A percentile compares a stretch with the other conserved stretches of the same genome.
These are phyloP conservation scores for Meteorus cinctellus DNA, from an alignment of 2,888 invertebrate genomes.

Conservation along the genomic window DNA sequence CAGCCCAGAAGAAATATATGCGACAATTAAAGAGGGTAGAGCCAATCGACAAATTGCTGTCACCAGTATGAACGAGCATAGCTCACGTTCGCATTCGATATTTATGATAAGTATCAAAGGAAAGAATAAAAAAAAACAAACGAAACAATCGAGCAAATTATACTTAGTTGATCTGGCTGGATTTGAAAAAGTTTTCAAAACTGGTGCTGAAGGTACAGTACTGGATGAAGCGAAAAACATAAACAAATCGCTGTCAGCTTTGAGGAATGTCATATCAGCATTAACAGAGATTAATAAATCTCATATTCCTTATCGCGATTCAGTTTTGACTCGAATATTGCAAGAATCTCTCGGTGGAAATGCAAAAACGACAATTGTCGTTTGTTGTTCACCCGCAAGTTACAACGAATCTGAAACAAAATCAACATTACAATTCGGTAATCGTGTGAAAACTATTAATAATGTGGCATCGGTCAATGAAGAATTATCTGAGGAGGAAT, in stretches of 20 bases:
- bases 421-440: slow-evolving; percentile 97
- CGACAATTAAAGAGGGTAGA: slow-evolving; percentile 99
- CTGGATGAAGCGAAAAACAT: slow-evolving; percentile 99
- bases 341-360: slow-evolving; percentile 99
- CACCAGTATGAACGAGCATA: slow-evolving; percentile 99
- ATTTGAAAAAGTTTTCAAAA: slow-evolving; percentile 99
- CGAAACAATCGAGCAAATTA: slow-evolving; percentile 98
- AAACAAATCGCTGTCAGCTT: slow-evolving; percentile 98
- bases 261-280: slow-evolving; percentile 99
- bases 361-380: slow-evolving; percentile 98
- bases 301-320: slow-evolving; percentile 99
- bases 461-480: slow-evolving; percentile 99
- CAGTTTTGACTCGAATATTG: slow-evolving; percentile 97
- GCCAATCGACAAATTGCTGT: slow-evolving; percentile 99
- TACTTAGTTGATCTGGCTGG: slow-evolving; percentile 99
- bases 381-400: slow-evolving; percentile 99
- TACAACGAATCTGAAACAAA: slow-evolving; percentile 99
- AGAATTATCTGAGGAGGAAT: slow-evolving; percentile 99
- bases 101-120: slow-evolving; percentile 99
- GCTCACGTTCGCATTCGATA: slow-evolving; percentile 99
- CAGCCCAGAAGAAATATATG: slow-evolving; percentile 99
- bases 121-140: slow-evolving; percentile 99
- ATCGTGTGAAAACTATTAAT: slow-evolving; percentile 98
- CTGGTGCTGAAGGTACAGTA: slow-evolving; percentile 99
- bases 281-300: slow-evolving; percentile 99